These are phyloP conservation scores for Apostichopus parvimensis DNA, from an alignment of 35 echinoderm and acorn worm species.

Conservation along the genomic window DNA sequence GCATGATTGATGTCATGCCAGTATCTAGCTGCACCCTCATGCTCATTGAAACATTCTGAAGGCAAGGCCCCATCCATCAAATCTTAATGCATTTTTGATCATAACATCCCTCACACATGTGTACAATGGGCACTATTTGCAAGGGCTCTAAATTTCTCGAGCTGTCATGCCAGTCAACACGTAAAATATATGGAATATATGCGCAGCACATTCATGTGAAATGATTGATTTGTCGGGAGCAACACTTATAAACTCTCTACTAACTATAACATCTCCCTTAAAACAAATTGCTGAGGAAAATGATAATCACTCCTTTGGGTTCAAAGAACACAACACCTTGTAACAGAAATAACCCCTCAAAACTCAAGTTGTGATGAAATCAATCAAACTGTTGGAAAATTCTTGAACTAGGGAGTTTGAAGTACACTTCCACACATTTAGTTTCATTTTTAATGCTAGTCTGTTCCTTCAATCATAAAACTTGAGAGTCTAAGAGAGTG, in stretches of 20 bases:
- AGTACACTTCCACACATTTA: too few species aligned
- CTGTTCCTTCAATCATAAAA: too few species aligned
- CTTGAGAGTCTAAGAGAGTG: too few species aligned
- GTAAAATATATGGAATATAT: neutral
- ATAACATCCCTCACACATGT: slow-evolving; percentile 12
- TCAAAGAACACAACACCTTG: neutral
- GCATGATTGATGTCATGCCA: slow-evolving; percentile 16
- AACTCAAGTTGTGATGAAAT: too few species aligned
- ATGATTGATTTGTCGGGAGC: slow-evolving; percentile 11
- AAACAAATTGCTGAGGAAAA: neutral
- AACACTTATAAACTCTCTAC: neutral
- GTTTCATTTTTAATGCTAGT: too few species aligned
- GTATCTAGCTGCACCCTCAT: neutral
- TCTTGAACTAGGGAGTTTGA: too few species aligned
- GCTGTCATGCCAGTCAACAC: slow-evolving; percentile 8
- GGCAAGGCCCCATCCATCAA: slow-evolving; percentile 32
- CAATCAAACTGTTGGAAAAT: too few species aligned
- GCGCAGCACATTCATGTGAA: neutral
- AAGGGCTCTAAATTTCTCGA: slow-evolving; percentile 7
- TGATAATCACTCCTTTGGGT: neutral
- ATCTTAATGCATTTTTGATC: slow-evolving; percentile 40
- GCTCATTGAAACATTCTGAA: slow-evolving; percentile 35
- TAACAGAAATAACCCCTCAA: neutral
- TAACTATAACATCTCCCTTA: slow-evolving; percentile 7
- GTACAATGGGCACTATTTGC: neutral